Evolutionary conservation across 2,888 invertebrate genomes (phyloP).

Genomic region (Nomada fabriciana): DNA sequence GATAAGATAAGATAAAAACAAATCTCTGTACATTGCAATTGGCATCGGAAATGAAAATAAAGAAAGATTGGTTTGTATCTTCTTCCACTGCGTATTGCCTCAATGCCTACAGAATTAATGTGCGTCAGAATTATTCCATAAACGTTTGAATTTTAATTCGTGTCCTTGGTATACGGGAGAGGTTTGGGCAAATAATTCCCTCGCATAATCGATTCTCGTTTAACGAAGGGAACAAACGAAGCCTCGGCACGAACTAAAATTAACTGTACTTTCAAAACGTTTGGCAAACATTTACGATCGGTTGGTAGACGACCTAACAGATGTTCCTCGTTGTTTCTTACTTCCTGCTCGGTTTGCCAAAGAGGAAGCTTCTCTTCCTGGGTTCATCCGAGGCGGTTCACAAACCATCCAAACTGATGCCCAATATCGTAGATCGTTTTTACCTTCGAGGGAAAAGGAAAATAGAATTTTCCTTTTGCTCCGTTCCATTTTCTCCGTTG

Average conservation of each 20-base stretch:
- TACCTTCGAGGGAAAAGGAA: not conserved
- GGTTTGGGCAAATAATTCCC: not conserved
- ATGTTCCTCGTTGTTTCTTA: not conserved
- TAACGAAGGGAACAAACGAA: not conserved
- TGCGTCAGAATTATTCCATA: no score
- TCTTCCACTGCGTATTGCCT: no score
- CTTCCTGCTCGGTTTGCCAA: conserved; percentile 51
- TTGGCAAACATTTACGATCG: conserved; percentile 64
- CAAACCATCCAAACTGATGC: not conserved
- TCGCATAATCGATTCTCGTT: not conserved
- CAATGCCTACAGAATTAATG: no score
- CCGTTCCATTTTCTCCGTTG: no score
- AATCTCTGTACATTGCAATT: no score
- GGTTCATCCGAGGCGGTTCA: not conserved
- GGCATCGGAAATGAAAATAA: no score
- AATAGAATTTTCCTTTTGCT: not conserved
- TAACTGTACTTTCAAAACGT: conserved; percentile 59
- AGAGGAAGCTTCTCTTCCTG: conserved; percentile 4
- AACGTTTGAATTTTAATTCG: no score
- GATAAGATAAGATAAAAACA: no score
- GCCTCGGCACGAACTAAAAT: conserved; percentile 60
- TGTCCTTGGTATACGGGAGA: no score
- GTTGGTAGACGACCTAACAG: conserved; percentile 18
- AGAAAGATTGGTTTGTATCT: no score
- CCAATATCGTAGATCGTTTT: not conserved